phyloP scores from a whole-genome alignment of 1,140 invertebrate species.

The Scaptomyza graminum region DNA sequence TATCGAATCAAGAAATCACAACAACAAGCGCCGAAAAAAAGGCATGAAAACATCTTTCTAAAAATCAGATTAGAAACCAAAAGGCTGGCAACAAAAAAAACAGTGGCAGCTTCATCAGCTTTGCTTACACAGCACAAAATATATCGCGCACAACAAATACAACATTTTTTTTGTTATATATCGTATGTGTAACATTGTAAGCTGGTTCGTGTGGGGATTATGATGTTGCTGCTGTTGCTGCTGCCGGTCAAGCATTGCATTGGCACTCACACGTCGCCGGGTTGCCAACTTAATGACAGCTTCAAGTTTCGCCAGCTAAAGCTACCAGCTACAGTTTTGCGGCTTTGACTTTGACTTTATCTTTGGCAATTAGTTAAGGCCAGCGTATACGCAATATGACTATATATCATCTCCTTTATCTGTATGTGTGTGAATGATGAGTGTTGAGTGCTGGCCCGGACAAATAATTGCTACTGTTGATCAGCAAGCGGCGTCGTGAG shows the following conservation, averaged over 20 bases:
- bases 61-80: constrained; percentile 69
- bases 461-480: constrained; percentile 79
- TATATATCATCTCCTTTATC: constrained; percentile 37
- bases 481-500: constrained; percentile 54
- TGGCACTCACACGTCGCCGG: constrained; percentile 50
- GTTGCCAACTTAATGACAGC: constrained; percentile 76
- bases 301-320: constrained; percentile 50
- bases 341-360: constrained; percentile 23
- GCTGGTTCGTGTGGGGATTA: constrained; percentile 57
- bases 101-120: constrained; percentile 45
- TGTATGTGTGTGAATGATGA: constrained; percentile 65
- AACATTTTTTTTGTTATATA: neutral
- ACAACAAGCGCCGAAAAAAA: constrained; percentile 25
- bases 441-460: constrained; percentile 65
- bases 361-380: constrained; percentile 55
- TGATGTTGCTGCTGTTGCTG: constrained; percentile 59
- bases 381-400: constrained; percentile 52
- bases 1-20: constrained; percentile 31
- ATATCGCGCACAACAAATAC: constrained; percentile 3
- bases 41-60: constrained; percentile 42
- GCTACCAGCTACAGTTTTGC: constrained; percentile 10
- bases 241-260: constrained; percentile 32
- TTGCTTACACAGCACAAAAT: constrained; percentile 54
- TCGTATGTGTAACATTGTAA: constrained; percentile 11
- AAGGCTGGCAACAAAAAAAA: constrained; percentile 8